A percentile compares a stretch with the other conserved stretches of the same genome.
These are phyloP conservation scores for Myathropa florea DNA, from an alignment of 2,888 invertebrate genomes.

Conservation along the genomic window DNA sequence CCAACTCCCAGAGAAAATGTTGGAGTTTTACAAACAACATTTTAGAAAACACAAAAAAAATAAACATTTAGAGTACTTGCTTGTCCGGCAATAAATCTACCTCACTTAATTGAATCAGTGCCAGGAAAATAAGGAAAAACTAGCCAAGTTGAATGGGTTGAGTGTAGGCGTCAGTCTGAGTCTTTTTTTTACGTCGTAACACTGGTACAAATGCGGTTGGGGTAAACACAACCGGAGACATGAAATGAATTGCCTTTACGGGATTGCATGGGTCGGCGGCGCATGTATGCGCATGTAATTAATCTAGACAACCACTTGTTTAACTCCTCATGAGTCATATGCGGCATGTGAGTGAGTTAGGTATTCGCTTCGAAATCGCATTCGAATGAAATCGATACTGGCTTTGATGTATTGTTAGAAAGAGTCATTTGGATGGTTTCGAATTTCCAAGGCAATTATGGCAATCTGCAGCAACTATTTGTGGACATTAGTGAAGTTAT, in stretches of 20 bases:
- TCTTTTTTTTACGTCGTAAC: not conserved
- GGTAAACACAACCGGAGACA: not conserved
- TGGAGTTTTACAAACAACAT: not conserved
- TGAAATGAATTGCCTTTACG: not conserved
- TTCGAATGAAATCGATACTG: not conserved
- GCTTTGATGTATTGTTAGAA: not conserved
- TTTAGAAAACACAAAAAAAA: not conserved
- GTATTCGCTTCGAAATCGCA: not conserved
- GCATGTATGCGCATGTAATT: not conserved
- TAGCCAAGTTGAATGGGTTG: not conserved
- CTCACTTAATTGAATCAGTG: conserved; percentile 60
- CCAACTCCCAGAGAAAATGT: not conserved
- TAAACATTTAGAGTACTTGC: not conserved
- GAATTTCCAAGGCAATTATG: not conserved
- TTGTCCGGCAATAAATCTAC: conserved; percentile 48
- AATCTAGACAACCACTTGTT: not conserved
- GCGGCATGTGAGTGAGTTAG: not conserved
- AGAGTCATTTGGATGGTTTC: not conserved
- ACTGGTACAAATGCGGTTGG: not conserved
- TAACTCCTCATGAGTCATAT: not conserved
- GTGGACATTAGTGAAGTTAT: not conserved
- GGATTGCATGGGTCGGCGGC: not conserved
- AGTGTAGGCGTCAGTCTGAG: not conserved
- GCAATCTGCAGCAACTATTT: not conserved
- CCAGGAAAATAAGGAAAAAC: conserved; percentile 46